Evolutionary conservation across 2,113 vertebrate species (phyloP), one percentile per base, ranked within the genome.

Genomic region (Myrmecophaga tridactyla): DNA sequence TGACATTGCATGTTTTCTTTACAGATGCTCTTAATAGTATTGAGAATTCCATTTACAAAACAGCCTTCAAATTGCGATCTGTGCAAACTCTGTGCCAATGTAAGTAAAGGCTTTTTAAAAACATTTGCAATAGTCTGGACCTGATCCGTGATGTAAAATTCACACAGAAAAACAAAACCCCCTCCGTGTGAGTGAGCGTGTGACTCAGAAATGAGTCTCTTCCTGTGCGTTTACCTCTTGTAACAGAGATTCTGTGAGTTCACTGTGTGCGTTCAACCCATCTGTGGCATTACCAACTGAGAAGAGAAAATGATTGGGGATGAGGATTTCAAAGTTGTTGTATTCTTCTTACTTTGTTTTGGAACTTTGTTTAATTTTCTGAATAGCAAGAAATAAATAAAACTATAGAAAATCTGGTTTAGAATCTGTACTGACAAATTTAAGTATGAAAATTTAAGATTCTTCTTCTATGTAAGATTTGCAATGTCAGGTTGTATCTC

Each of bases 51-150:
- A 81, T 98, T 83, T 99, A 99, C 94, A 98, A 99, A 97, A 98
- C 98, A 7, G 98, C 99, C 39, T 93, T 99, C 96, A 99, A 99
- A 96, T 98, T 99, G 5, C 86, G 86, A 62, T 97, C 98, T 3
- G 94, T 99, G 78, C 99, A 99, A 98, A 99, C 96, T 93, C 97
- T 98, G 65, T 99, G 99, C 91, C 98, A 98, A 27, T 86, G 99
- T 99, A 90, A 98, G 99, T 98, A 90, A n/a, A 75, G 86, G 46
- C 18, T 46, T 13, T 78, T 29, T 31, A 48, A 51, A 72, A 94
- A 75, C 10, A 14, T 27, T 85, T 60, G 12, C 77, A 63, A 77
- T 81, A 85, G 62, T 63, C 13, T 41, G 51, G 36, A 13, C 10
- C 34, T 56, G 43, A 48, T 14, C 1, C 62, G 17, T 41, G 15